A percentile compares a stretch with the other conserved stretches of the same genome.
Conservation (phyloP, 92 coral and sea anemone genomes). For the Umimayanthus kanabou region DNA sequence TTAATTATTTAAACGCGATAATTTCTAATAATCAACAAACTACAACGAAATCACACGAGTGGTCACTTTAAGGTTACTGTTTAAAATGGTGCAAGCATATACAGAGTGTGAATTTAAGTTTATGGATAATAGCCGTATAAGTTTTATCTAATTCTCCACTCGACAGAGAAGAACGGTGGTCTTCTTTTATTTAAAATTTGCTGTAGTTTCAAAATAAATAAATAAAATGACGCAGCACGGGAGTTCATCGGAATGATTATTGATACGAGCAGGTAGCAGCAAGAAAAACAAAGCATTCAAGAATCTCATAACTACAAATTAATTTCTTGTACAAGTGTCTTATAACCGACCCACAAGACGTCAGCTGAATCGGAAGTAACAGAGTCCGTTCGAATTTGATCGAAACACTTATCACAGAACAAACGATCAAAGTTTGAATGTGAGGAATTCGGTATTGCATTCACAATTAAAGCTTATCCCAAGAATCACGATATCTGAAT, state of each 20-base stretch:
- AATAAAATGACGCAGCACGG: not conserved
- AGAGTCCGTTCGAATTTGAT: not conserved
- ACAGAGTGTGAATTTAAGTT: not conserved
- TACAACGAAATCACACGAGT: not conserved
- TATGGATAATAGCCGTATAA: too few relatives aligned
- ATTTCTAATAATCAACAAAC: not conserved
- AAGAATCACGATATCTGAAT: not conserved
- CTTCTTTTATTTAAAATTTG: not conserved
- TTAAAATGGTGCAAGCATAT: not conserved
- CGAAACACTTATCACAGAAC: not conserved
- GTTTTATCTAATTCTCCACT: not conserved
- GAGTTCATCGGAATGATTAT: not conserved
- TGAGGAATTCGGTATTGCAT: not conserved
- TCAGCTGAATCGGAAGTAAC: constrained; percentile 23
- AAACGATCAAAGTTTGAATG: not conserved
- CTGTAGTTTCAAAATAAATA: not conserved
- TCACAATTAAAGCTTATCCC: too few relatives aligned
- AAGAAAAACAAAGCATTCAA: constrained; percentile 22
- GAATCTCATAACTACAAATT: not conserved
- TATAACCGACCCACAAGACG: not conserved
- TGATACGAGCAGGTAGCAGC: not conserved
- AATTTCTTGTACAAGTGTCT: not conserved
- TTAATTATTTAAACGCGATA: too few relatives aligned
- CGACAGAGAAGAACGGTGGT: not conserved
- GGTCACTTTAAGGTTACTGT: not conserved